Evolutionary conservation across 2,888 invertebrate species (phyloP).

Genomic region (Ichneumoninae sp.): DNA sequence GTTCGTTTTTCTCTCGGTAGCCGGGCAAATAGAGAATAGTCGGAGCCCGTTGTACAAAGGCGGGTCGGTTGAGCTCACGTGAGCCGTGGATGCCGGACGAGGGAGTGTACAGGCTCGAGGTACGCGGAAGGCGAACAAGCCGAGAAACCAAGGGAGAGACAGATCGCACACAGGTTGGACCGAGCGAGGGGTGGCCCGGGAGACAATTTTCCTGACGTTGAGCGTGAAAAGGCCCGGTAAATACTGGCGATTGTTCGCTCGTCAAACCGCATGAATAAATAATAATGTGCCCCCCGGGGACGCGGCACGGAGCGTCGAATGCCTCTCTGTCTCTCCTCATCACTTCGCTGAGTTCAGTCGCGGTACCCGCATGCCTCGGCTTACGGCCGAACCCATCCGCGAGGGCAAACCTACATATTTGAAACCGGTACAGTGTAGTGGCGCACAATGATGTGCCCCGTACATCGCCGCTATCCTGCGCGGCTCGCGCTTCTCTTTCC

Average conservation of each 20-base stretch:
- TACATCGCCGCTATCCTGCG: conserved; percentile 4
- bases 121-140: conserved; percentile 51
- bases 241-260: conserved; percentile 80
- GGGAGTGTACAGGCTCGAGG: conserved; percentile 28
- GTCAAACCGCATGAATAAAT: conserved; percentile 82
- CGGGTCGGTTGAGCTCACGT: conserved; percentile 25
- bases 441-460: conserved; percentile 6
- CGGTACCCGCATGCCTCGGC: conserved; percentile 29
- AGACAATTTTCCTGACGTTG: conserved; percentile 68
- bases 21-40: conserved; percentile 56
- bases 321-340: conserved; percentile 26
- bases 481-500: conserved; percentile 25
- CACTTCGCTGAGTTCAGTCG: conserved; percentile 18
- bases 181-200: conserved; percentile 30
- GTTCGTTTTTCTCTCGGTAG: conserved; percentile 45
- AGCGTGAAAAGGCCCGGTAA: conserved; percentile 72
- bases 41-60: conserved; percentile 48
- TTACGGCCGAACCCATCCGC: conserved; percentile 16
- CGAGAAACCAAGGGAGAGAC: conserved; percentile 47
- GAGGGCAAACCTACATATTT: conserved; percentile 44
- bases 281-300: conserved; percentile 74
- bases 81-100: conserved; percentile 18
- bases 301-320: conserved; percentile 28
- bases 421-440: conserved; percentile 25
- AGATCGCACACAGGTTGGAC: conserved; percentile 1